Evolutionary conservation across 1,140 invertebrate genomes (phyloP).

Genomic region (Probaryconus sp.): DNA sequence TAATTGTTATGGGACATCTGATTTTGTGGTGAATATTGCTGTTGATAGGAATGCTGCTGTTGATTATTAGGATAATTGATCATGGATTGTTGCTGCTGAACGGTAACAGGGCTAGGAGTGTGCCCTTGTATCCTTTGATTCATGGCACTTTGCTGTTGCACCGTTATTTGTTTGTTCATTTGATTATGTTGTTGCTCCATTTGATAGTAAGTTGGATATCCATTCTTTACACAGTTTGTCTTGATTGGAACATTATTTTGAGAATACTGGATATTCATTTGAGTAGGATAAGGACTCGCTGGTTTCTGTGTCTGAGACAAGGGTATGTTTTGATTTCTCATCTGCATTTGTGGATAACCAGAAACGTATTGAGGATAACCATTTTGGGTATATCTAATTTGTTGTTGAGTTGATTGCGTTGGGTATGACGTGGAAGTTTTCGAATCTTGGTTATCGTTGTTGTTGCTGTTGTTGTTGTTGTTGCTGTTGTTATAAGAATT

Average conservation of each 20-base stretch:
- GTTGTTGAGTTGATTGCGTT: slow-evolving; percentile 68
- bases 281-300: slow-evolving; percentile 71
- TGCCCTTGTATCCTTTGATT: slow-evolving; percentile 69
- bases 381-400: slow-evolving; percentile 72
- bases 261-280: slow-evolving; percentile 69
- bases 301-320: slow-evolving; percentile 70
- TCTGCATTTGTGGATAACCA: slow-evolving; percentile 68
- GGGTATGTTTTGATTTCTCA: slow-evolving; percentile 69
- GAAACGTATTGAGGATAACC: slow-evolving; percentile 66
- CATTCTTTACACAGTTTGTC: slow-evolving; percentile 62
- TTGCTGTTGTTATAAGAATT: slow-evolving; percentile 45
- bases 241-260: slow-evolving; percentile 60
- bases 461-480: slow-evolving; percentile 55
- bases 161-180: slow-evolving; percentile 71
- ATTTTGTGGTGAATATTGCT: slow-evolving; percentile 61
- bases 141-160: slow-evolving; percentile 46
- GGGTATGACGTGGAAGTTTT: slow-evolving; percentile 61
- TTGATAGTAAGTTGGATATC: slow-evolving; percentile 70
- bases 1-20: slow-evolving; percentile 69
- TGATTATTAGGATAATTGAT: slow-evolving; percentile 65
- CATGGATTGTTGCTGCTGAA: slow-evolving; percentile 69
- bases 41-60: slow-evolving; percentile 68
- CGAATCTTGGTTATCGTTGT: slow-evolving; percentile 61
- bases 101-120: slow-evolving; percentile 72
- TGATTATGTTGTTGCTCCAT: slow-evolving; percentile 76